Base-by-base conservation (phyloP, 2,113 vertebrate species). In the Ceyx cyanopectus region DNA sequence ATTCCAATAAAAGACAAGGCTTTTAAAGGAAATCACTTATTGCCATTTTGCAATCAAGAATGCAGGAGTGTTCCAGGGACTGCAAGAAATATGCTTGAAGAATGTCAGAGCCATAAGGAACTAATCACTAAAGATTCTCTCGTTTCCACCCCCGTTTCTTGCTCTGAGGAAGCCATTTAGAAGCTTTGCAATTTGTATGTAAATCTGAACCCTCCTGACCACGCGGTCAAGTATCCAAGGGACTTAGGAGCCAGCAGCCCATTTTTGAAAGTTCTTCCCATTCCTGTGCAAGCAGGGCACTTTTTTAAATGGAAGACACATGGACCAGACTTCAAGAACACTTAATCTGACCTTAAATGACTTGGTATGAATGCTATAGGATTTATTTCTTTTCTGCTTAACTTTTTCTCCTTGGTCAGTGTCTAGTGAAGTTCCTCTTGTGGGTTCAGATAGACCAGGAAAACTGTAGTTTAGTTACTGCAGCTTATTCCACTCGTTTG, bases 1-100 rank as follows among this genome's bases (percentile, higher is more conserved):
- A 92, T 93, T 96, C 92, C 84, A 97, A 93, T 96, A 97, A 94
- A 93, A 96, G 85, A 79, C 81, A 27, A 57, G 87, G 81, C 88
- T 96, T 97, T 95, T 83, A 95, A 95, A 96, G 95, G 94, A 95
- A 96, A 96, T 97, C 89, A 68, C 90, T 93, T 96, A 95, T 87
- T 96, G 95, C 91, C 95, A 93, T 95, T 89, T 95, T 94, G 85
- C 94, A 94, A 96, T 95, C 95, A 96, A 95, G 95, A 97, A 96
- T 95, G 92, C 93, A 92, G 89, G 94, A 97, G 92, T 82, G 95
- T 97, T 97, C 97, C 96, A 97, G 95, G 90, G 93, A 83, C 91
- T 94, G 94, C 92, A 45, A 95, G 90, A 95, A 97, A 95, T 94
- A 89, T 96, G 96, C 96, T 87, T 87, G 81, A 95, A 83, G 95